A percentile compares a stretch with the other conserved stretches of the same genome.
These are phyloP conservation scores for Daboia siamensis DNA, from an alignment of 2,113 vertebrate species.

Conservation along the genomic window DNA sequence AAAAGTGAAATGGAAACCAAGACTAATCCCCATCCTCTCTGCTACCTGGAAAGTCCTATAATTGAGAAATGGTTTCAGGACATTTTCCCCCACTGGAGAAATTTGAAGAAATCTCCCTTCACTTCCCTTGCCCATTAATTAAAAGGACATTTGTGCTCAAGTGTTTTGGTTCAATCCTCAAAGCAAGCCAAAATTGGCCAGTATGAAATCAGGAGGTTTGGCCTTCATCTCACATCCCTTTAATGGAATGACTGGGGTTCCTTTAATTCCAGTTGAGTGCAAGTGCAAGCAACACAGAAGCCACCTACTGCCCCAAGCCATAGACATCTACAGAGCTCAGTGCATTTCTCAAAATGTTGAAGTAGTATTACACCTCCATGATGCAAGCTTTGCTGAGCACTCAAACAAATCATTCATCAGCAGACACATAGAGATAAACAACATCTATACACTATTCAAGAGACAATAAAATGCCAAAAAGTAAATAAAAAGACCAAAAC, in stretches of 20 bases:
- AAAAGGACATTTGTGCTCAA: background rate
- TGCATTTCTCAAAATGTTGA: background rate
- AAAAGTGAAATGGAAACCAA: background rate
- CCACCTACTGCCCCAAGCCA: background rate
- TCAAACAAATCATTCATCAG: background rate
- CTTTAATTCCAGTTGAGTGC: background rate
- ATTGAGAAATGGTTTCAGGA: background rate
- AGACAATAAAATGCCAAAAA: background rate
- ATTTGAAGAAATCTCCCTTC: background rate
- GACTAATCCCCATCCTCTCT: background rate
- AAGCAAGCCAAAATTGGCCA: background rate
- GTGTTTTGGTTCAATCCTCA: background rate
- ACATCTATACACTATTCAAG: background rate
- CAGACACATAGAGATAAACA: background rate
- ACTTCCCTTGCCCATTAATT: background rate
- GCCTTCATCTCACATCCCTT: background rate
- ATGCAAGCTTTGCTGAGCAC: background rate
- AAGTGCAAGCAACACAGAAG: background rate
- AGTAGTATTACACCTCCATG: background rate
- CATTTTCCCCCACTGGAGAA: background rate
- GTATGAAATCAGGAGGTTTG: background rate
- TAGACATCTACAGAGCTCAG: background rate
- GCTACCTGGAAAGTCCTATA: background rate
- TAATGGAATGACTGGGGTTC: background rate
- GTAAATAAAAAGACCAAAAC: background rate